Evolutionary conservation across 2,888 invertebrate species (phyloP), one percentile per base, ranked within the genome.

Genomic region (Andrena fulva): DNA sequence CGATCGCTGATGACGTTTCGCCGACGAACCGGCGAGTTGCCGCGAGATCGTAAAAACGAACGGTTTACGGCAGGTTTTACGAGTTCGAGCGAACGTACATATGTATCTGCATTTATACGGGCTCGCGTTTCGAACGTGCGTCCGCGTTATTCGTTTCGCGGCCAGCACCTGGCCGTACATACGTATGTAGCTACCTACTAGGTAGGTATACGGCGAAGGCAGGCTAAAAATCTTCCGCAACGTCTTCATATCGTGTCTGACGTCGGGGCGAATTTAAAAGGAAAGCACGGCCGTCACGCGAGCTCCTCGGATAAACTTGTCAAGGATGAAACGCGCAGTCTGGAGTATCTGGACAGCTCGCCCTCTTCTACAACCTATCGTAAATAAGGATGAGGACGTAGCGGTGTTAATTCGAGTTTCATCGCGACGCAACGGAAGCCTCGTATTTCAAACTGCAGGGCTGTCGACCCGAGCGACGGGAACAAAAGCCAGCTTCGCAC

Each of bases 41-140:
- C 63, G 56, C 54, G 67, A 42, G 59, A 29, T 59, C 60, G 50
- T 80, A 82, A 76, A 80, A 66, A 72, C 66, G 16, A 35, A 20
- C 66, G 59, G 27, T 80, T 80, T 80, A 79, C 80, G 80, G 60
- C n/a, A 8, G 7, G 31, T 68, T 80, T 80, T 77, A 80, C 62
- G 77, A 67, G 48, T 29, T 12, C 33, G 50, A 68, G 35, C 60
- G 16, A 20, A 50, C 48, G 68, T 42, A 16, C 42, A 16, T 1
- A 12, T 42, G 42, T 63, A 62, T 70, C 56, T 66, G 50, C 71
- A 56, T 71, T 77, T 67, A 71, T 5, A 48, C 31, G 48, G 16
- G 8, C 5, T 29, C 2, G 10, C 56, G 42, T 66, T 60, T 16
- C 42, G 42, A 42, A 42, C 35, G n/a, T 24, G 10, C 67, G 29